Evolutionary conservation across 1,140 invertebrate genomes (phyloP).

Genomic region (Heliconius congener): DNA sequence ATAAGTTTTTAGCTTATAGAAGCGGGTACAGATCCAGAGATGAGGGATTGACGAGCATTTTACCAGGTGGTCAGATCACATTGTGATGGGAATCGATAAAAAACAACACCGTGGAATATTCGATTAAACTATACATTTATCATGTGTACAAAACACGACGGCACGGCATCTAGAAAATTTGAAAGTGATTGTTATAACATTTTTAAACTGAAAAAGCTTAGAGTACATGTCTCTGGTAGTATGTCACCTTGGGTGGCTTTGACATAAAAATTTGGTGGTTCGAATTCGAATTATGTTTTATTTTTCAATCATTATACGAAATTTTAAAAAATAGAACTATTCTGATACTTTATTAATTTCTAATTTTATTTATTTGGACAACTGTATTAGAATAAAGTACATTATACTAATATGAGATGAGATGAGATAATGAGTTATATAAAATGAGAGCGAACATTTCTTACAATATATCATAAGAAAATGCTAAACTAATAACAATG

Average conservation of each 20-base stretch:
- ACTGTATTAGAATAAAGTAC: no score
- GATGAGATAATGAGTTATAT: no score
- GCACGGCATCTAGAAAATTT: conserved; percentile 18
- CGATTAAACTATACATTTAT: conserved; percentile 4
- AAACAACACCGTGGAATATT: conserved; percentile 11
- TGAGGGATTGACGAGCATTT: conserved; percentile 9
- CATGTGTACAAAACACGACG: conserved; percentile 25
- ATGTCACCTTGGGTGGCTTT: conserved; percentile 11
- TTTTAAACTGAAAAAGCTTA: conserved; percentile 9
- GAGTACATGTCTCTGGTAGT: background rate
- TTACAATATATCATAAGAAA: no score
- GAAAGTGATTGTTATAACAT: conserved; percentile 22
- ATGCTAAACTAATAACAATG: background rate
- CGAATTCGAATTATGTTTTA: background rate
- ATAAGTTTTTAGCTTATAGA: conserved; percentile 25
- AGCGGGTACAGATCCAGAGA: conserved; percentile 2
- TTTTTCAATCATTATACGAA: background rate
- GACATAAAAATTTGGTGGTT: background rate
- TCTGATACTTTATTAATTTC: no score
- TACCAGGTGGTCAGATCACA: conserved; percentile 30
- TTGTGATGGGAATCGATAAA: conserved; percentile 13
- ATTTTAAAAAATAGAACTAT: background rate
- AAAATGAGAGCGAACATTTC: no score
- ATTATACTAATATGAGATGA: no score
- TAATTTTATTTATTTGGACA: no score